phyloP scores from a whole-genome alignment of 2,797 vertebrate species.

The Chelmon rostratus region DNA sequence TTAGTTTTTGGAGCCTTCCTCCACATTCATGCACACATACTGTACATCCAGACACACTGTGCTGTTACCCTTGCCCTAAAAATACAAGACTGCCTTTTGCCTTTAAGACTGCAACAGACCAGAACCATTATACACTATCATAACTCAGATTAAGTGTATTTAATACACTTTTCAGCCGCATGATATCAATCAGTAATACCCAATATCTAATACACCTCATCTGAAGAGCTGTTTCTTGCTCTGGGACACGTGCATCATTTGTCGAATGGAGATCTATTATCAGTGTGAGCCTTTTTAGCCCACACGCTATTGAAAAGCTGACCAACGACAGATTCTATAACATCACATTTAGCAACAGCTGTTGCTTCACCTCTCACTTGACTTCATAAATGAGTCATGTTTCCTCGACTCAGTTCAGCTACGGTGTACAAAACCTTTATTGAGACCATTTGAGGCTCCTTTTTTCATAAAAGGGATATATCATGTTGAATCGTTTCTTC shows the following conservation, averaged over 20 bases:
- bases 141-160: background rate
- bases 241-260: background rate
- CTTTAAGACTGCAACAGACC: conserved; percentile 1
- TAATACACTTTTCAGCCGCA: background rate
- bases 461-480: conserved; percentile 35
- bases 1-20: conserved; percentile 67
- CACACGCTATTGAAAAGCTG: background rate
- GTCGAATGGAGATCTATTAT: background rate
- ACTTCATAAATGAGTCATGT: conserved; percentile 27
- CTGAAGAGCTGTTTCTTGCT: background rate
- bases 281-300: background rate
- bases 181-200: background rate
- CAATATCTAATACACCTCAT: background rate
- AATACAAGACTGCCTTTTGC: conserved; percentile 12
- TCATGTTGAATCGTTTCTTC: conserved; percentile 44
- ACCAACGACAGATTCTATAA: background rate
- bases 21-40: conserved; percentile 29
- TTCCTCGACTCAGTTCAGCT: conserved; percentile 22
- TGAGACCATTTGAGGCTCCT: conserved; percentile 46
- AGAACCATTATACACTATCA: background rate
- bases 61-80: conserved; percentile 52
- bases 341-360: conserved; percentile 32
- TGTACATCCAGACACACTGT: conserved; percentile 38
- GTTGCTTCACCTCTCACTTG: conserved; percentile 45
- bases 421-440: conserved; percentile 15